Percentiles rank a stretch among this genome's conserved stretches.
Conservation (phyloP, 2,113 vertebrate species). For the Hyla sarda region DNA sequence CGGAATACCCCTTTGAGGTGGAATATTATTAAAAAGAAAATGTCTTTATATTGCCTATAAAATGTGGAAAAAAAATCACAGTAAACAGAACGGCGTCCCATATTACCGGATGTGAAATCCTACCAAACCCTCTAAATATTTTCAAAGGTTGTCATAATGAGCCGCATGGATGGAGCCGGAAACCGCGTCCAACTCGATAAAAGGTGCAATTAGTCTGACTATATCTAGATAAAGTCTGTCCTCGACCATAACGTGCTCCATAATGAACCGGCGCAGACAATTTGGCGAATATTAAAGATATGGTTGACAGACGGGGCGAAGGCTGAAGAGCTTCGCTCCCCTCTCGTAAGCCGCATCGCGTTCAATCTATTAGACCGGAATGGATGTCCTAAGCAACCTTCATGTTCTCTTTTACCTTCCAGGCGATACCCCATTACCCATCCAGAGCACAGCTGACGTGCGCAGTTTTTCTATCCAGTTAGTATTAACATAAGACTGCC, state of each 20-base stretch:
- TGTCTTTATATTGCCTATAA: too few relatives aligned
- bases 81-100: not conserved
- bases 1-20: too few relatives aligned
- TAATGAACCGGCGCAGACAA: not conserved
- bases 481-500: not conserved
- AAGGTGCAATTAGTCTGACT: not conserved
- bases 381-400: slow-evolving; percentile 35
- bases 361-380: not conserved
- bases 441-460: not conserved
- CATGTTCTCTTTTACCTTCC: not conserved
- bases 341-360: not conserved
- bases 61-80: not conserved
- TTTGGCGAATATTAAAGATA: slow-evolving; percentile 11
- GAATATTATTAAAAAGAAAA: too few relatives aligned
- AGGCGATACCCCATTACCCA: not conserved
- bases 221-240: slow-evolving; percentile 1
- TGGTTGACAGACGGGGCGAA: slow-evolving; percentile 13
- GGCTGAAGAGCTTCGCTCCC: not conserved
- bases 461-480: not conserved
- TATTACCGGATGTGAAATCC: not conserved
- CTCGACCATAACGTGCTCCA: not conserved
- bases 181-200: not conserved
- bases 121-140: not conserved
- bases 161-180: not conserved
- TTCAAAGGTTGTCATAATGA: not conserved